Evolutionary conservation across 1,140 invertebrate species (phyloP), one percentile per base, ranked within the genome.

Genomic region (Metopolophium dirhodum): DNA sequence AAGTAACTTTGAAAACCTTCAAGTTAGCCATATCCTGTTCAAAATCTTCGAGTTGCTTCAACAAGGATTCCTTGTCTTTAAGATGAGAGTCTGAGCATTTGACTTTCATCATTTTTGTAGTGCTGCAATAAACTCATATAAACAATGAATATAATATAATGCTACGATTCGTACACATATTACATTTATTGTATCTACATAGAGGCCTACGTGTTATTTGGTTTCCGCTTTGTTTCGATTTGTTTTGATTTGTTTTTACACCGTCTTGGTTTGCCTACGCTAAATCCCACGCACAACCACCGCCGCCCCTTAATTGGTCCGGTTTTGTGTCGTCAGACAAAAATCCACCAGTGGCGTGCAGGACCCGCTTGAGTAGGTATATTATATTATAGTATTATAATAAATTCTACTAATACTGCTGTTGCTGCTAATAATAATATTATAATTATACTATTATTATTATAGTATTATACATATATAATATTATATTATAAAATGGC

Each of bases 41-140:
- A 4, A 93, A 85, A 26, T 93, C 82, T 45, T 86, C 82, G 37
- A 93, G 91, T 85, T 47, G 82, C 37, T 93, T 93, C 49, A 93
- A 93, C 91, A 61, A 30, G 35, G 91, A 86, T n/a, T 86, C 49
- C 35, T 93, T 47, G 49, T 93, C 82, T 2, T 93, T 93, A n/a
- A 86, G 91, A 57, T 77, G 77, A 47, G 41, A 41, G 23, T 92
- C 91, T 9, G 77, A 92, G 49, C 82, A 93, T 82, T 93, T 61
- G 82, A 61, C 82, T 93, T 86, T 93, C 47, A 37, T 93, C 51
- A 7, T 77, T 77, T 77, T 77, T 77, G 9, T 68, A 30, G 30
- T 18, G n/a, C n/a, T 18, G 18, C 11, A n/a, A n/a, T 6, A 68
- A 77, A 14, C n/a, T n/a, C 30, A n/a, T 4, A 18, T 18, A 35